phyloP scores from a whole-genome alignment of 2,888 invertebrate genomes.

The Andrena praecox region DNA sequence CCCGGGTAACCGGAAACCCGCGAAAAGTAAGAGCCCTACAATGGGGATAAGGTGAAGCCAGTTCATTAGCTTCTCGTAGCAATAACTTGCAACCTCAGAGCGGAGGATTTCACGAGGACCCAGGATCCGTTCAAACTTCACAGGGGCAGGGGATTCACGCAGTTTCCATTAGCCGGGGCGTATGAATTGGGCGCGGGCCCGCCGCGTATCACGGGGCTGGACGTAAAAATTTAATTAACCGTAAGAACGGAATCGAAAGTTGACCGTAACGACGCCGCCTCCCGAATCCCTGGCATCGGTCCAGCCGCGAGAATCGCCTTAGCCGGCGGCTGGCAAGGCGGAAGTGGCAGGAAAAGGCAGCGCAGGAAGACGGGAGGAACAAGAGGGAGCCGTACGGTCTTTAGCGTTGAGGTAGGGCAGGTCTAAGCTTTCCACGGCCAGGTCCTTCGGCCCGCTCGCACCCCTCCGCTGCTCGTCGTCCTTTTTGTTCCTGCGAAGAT shows the following conservation, averaged over 20 bases:
- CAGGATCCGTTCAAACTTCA: background rate
- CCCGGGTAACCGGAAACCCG: too few species aligned
- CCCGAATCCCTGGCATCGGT: slow-evolving; percentile 61
- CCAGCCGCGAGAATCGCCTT: slow-evolving; percentile 68
- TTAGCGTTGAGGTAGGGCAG: slow-evolving; percentile 74
- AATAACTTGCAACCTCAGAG: background rate
- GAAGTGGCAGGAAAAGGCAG: slow-evolving; percentile 42
- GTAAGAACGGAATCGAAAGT: slow-evolving; percentile 58
- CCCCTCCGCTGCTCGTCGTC: slow-evolving; percentile 23
- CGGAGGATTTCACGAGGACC: background rate
- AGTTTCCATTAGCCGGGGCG: slow-evolving; percentile 2
- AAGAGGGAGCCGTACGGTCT: slow-evolving; percentile 58
- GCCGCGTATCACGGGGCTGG: slow-evolving; percentile 12
- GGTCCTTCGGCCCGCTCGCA: slow-evolving; percentile 30
- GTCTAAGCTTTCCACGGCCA: slow-evolving; percentile 60
- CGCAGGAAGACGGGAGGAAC: slow-evolving; percentile 32
- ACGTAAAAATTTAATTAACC: slow-evolving; percentile 58
- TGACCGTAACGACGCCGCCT: slow-evolving; percentile 53
- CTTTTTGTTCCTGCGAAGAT: slow-evolving; percentile 46
- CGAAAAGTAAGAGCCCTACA: too few species aligned
- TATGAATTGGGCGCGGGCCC: background rate
- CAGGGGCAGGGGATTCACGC: slow-evolving; percentile 3
- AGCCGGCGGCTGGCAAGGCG: slow-evolving; percentile 30
- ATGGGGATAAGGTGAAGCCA: background rate
- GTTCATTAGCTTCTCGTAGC: background rate